Conservation (phyloP, 2,797 vertebrate species). For the Sebastes iracundus region DNA sequence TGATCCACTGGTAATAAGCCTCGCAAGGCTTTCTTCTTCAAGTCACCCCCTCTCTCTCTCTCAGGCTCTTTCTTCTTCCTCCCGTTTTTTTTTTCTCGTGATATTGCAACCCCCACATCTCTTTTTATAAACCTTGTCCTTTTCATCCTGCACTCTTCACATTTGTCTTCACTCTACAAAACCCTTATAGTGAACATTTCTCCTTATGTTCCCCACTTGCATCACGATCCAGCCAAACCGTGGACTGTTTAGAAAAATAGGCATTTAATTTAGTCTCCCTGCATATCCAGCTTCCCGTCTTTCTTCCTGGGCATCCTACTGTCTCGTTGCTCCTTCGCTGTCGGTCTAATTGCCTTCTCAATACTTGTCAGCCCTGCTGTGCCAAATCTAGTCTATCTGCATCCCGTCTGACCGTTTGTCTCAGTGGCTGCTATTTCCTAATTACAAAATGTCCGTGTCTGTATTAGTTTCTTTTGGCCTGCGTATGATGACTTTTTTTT, state of each 20-base stretch:
- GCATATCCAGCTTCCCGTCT: constrained; percentile 10
- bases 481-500: neutral
- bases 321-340: constrained; percentile 32
- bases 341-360: constrained; percentile 48
- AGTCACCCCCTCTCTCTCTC: neutral
- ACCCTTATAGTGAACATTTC: constrained; percentile 15
- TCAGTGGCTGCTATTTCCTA: constrained; percentile 10
- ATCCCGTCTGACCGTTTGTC: constrained; percentile 23
- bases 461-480: neutral
- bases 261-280: constrained; percentile 10
- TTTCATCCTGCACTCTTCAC: constrained; percentile 30
- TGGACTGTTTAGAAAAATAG: neutral
- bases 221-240: constrained; percentile 15
- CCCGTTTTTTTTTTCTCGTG: constrained; percentile 1
- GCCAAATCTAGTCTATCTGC: constrained; percentile 37
- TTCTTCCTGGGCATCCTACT: constrained; percentile 4
- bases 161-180: constrained; percentile 41
- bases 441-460: neutral
- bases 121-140: constrained; percentile 27
- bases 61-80: constrained; percentile 14
- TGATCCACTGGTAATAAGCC: constrained; percentile 79
- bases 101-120: constrained; percentile 35
- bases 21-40: constrained; percentile 55
- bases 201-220: constrained; percentile 35
- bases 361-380: constrained; percentile 36